Base-by-base conservation (phyloP, 2,888 invertebrate genomes). In the Cybosia mesomella region DNA sequence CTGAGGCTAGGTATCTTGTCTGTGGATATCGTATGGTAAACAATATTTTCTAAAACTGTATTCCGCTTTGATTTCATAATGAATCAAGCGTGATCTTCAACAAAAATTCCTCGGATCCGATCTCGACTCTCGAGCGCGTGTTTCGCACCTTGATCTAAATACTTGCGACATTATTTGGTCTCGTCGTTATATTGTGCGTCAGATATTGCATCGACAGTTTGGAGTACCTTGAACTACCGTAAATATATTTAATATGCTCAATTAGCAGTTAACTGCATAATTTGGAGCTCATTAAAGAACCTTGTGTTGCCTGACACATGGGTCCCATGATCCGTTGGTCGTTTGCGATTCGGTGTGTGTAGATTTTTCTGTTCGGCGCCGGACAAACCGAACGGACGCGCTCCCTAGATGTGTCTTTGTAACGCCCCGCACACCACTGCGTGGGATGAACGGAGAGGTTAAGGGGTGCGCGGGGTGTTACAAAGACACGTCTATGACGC, bases 131-230 rank as follows among this genome's bases (percentile, higher is more conserved):
- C 91, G 91, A 91, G 89, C 92, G 91, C 92, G 91, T 90, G 92
- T 91, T 92, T 93, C 91, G 91, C 94, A 94, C 94, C 94, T 95
- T 95, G 94, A 95, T 94, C 94, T 94, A 94, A 94, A 95, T 95
- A 93, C 92, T 92, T 92, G 90, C 90, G 92, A 94, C 92, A 94
- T 93, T 92, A 93, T 94, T 90, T 91, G 89, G 90, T 87, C 83
- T 86, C 88, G 86, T 86, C 88, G 87, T 85, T 87, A 83, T 86
- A 83, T 85, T 89, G 86, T 88, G 84, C 85, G 87, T 89, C 87
- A 87, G 87, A 84, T 88, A 85, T 83, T 83, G 83, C 86, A 87
- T 86, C 87, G 82, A 85, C 82, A 84, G 80, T 79, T 82, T 81
- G 71, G 72, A 71, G 74, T 79, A 68, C 74, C 82, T 83, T 80